phyloP scores from a whole-genome alignment of 1,140 invertebrate species.

The Drosophila tropicalis region DNA sequence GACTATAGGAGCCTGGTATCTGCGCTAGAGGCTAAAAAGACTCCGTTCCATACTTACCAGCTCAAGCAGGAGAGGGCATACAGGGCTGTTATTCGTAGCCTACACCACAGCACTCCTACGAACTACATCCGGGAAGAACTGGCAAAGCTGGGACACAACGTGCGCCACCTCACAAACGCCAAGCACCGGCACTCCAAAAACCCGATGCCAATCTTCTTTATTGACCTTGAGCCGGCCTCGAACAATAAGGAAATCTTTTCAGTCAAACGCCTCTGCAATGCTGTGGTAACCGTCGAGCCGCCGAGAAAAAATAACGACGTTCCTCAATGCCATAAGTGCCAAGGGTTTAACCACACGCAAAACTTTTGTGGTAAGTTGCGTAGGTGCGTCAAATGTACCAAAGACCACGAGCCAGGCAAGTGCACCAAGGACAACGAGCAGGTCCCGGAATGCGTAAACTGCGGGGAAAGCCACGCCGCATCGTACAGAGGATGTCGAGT shows the following conservation, averaged over 20 bases:
- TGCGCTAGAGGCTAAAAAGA: neutral
- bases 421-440: neutral
- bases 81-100: neutral
- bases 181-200: neutral
- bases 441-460: neutral
- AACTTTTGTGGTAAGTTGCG: too few species aligned
- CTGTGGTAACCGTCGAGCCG: too few species aligned
- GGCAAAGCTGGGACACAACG: neutral
- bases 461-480: neutral
- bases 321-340: too few species aligned
- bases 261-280: neutral
- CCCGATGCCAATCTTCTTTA: neutral
- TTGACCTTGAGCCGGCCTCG: neutral
- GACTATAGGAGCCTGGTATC: neutral
- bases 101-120: neutral
- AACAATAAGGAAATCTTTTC: neutral
- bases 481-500: neutral
- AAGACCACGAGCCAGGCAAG: neutral
- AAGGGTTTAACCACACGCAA: too few species aligned
- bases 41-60: neutral
- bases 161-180: neutral
- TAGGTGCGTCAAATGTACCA: neutral
- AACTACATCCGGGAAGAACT: neutral
- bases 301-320: too few species aligned
- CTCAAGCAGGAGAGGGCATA: neutral